Percentiles rank a stretch among this genome's conserved stretches.
These are phyloP conservation scores for Taeniopygia guttata DNA, from an alignment of 2,797 vertebrate species.

Conservation along the genomic window DNA sequence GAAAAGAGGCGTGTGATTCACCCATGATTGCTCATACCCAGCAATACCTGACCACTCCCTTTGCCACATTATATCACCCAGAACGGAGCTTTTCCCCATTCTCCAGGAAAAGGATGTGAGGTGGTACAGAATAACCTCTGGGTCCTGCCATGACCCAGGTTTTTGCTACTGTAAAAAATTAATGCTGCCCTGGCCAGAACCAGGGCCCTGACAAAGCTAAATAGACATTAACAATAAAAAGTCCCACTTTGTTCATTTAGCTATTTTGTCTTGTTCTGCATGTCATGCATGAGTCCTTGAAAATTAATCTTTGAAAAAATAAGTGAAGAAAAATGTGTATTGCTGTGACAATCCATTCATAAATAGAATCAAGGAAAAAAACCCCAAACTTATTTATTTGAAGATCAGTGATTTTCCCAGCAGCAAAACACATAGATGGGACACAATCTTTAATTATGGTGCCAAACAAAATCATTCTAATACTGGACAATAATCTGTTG, in stretches of 20 bases:
- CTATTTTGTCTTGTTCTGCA: not conserved
- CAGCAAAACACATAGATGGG: not conserved
- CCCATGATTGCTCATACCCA: fast-evolving
- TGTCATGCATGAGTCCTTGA: not conserved
- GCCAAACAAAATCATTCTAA: not conserved
- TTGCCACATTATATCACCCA: fast-evolving
- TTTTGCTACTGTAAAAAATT: not conserved
- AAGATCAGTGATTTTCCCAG: not conserved
- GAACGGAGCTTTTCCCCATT: not conserved
- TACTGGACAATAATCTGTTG: not conserved
- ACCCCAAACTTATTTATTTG: not conserved
- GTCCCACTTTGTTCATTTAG: not conserved
- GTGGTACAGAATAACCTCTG: not conserved
- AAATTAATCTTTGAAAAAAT: not conserved
- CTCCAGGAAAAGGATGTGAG: not conserved
- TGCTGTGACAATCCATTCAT: not conserved
- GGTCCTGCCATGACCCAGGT: fast-evolving
- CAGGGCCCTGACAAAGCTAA: not conserved
- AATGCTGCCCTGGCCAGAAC: not conserved
- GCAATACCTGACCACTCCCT: fast-evolving
- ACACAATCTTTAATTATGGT: not conserved
- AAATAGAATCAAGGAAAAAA: not conserved
- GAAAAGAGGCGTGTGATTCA: fast-evolving
- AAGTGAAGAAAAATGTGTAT: not conserved
- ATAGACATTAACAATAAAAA: not conserved